Evolutionary conservation across 2,797 vertebrate species (phyloP).

Genomic region (Rhinogobio ventralis): DNA sequence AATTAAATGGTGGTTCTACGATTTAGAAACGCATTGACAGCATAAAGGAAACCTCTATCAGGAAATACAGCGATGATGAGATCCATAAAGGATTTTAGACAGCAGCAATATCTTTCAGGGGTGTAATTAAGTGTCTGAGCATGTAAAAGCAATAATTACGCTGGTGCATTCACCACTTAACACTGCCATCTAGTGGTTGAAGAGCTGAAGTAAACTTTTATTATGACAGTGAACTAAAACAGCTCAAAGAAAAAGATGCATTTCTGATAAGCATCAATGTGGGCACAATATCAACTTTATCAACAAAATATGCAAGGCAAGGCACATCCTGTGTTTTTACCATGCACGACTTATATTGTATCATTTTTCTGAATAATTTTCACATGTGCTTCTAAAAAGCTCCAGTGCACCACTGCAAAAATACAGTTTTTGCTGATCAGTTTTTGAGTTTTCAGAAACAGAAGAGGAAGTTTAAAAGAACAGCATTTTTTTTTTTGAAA

Average conservation of each 20-base stretch:
- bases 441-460: too few species aligned
- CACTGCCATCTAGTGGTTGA: constrained; percentile 74
- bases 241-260: background rate
- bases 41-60: constrained; percentile 69
- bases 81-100: constrained; percentile 63
- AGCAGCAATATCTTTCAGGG: constrained; percentile 69
- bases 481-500: background rate
- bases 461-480: background rate
- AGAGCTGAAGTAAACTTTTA: background rate
- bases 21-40: constrained; percentile 71
- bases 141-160: constrained; percentile 61
- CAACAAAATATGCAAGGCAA: background rate
- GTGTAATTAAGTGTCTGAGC: constrained; percentile 66
- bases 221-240: background rate
- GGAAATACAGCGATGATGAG: constrained; percentile 60
- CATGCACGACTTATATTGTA: background rate
- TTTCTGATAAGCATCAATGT: background rate
- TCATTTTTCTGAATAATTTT: background rate
- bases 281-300: background rate
- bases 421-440: background rate
- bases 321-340: background rate
- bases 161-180: constrained; percentile 53
- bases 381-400: background rate
- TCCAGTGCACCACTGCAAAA: background rate
- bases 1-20: constrained; percentile 62